Conservation (phyloP, 2,888 invertebrate species). For the Thysanoteuthis rhombus region DNA sequence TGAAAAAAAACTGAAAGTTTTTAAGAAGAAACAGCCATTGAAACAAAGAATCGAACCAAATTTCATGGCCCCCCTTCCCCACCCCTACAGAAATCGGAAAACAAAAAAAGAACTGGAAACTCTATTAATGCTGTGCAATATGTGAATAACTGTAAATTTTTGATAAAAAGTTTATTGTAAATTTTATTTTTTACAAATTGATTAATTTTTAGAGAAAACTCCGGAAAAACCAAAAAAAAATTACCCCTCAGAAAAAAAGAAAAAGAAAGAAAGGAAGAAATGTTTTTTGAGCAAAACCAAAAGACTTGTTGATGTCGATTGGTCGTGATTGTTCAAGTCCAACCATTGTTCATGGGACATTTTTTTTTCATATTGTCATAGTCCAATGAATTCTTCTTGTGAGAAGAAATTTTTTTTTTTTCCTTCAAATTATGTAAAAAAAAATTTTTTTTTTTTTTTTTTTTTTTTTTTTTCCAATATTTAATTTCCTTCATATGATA, state of each 20-base stretch:
- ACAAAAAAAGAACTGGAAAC: background rate
- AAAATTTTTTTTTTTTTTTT: background rate
- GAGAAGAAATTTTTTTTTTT: background rate
- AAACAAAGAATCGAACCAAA: background rate
- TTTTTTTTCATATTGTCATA: constrained; percentile 21
- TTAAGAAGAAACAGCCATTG: background rate
- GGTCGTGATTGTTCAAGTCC: background rate
- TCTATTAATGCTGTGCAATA: constrained; percentile 31
- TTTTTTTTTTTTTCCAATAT: background rate
- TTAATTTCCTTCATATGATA: background rate
- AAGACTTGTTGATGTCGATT: background rate
- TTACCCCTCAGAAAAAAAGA: background rate
- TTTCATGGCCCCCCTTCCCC: background rate
- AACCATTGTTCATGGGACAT: background rate
- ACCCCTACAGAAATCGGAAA: background rate
- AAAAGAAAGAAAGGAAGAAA: constrained; percentile 1
- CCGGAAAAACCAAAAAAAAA: constrained; percentile 26
- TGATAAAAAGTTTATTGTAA: constrained; percentile 33
- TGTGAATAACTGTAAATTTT: constrained; percentile 32
- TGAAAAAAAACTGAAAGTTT: background rate
- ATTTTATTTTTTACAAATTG: constrained; percentile 33
- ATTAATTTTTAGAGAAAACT: constrained; percentile 27
- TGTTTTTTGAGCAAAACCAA: background rate
- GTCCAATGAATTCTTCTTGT: background rate
- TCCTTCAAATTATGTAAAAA: background rate